These are phyloP conservation scores for Hybos culiciformis DNA, from an alignment of 2,888 invertebrate genomes.

Conservation along the genomic window DNA sequence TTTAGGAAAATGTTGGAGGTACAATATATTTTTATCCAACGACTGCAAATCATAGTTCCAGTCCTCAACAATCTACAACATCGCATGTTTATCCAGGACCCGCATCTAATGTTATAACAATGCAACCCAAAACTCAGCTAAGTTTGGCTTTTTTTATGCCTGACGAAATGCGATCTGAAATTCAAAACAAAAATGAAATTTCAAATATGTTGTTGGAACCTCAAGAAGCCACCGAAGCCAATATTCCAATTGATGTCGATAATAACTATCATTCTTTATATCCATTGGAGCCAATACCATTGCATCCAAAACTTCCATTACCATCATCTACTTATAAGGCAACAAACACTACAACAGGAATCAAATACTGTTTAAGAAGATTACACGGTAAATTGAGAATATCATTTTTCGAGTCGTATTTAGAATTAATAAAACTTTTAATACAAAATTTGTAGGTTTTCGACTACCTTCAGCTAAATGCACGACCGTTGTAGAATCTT, in stretches of 20 bases:
- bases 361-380: constrained; percentile 71
- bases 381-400: constrained; percentile 60
- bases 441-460: constrained; percentile 50
- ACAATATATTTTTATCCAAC: constrained; percentile 88
- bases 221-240: constrained; percentile 28
- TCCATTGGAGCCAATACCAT: constrained; percentile 55
- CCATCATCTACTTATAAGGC: constrained; percentile 84
- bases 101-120: constrained; percentile 33
- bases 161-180: constrained; percentile 55
- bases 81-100: constrained; percentile 35
- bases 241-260: constrained; percentile 77
- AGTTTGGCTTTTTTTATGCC: constrained; percentile 66
- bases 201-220: constrained; percentile 58
- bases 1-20: constrained; percentile 80
- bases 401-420: too few relatives aligned
- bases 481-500: constrained; percentile 74
- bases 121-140: constrained; percentile 34
- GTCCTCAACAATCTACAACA: constrained; percentile 24
- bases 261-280: constrained; percentile 78
- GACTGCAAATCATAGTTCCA: constrained; percentile 39
- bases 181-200: constrained; percentile 35
- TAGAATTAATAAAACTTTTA: too few relatives aligned
- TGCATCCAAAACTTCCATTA: constrained; percentile 53
- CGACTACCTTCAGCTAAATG: constrained; percentile 71
- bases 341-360: constrained; percentile 72